Base-by-base conservation (phyloP, 35 echinoderm and acorn worm genomes). In the Nesometra sesokonis region DNA sequence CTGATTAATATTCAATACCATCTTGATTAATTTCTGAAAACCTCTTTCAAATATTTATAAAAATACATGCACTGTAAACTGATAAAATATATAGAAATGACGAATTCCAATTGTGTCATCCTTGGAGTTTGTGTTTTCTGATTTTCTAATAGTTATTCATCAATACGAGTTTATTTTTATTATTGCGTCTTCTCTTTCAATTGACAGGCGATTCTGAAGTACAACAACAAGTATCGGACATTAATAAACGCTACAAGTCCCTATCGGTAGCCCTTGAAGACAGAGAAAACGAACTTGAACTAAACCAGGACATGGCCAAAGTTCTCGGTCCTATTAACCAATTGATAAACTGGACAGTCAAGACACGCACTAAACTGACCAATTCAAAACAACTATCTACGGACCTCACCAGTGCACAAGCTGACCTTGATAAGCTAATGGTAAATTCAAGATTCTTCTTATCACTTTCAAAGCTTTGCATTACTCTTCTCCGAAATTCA, bases 171-270 rank as follows among this genome's bases (percentile, higher is more conserved):
- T 27, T 67, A 67, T 43, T 15, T 7, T 43, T 43, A 7, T 67
- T 67, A 67, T 67, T 67, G 21, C n/a, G n/a, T n/a, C n/a, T n/a
- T n/a, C n/a, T n/a, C 17, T 77, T 77, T 85, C 23, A 19, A 43
- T 85, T 31, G 23, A 79, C 90, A 98, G 95, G 94, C 34, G 92
- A 93, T 86, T 92, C 92, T 39, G 95, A 98, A n/a, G 92, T 94
- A 79, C 92, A 92, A 46, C 82, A 87, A 35, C 95, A 98, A 79
- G 37, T 98, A n/a, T 67, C 78, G 34, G 92, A 92, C 43, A 88
- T 94, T 57, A 98, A 98, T 87, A 81, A 87, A n/a, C 89, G 95
- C 36, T 98, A 94, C 84, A 89, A 94, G 23, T 86, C 87, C 80
- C 92, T 98, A 27, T 86, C 89, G 31, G 77, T 80, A 77, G 89